Percentiles rank a stretch among this genome's conserved stretches.
These are phyloP conservation scores for Drosophila watanabei DNA, from an alignment of 1,140 invertebrate species.

Conservation along the genomic window DNA sequence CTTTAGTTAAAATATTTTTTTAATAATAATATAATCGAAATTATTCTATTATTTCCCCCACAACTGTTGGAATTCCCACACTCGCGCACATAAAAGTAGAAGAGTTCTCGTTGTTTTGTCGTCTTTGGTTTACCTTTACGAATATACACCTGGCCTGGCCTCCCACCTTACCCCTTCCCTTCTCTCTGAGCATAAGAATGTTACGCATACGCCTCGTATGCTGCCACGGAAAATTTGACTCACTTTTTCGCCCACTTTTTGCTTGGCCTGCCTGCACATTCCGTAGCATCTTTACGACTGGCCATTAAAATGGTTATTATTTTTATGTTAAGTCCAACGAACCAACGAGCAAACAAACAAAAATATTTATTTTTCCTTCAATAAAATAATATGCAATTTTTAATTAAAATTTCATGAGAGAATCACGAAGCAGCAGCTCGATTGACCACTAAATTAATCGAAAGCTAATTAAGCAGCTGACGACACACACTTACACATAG, in stretches of 20 bases:
- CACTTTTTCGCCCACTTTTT: slow-evolving; percentile 22
- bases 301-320: slow-evolving; percentile 23
- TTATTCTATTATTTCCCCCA: neutral
- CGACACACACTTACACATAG: slow-evolving; percentile 37
- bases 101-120: slow-evolving; percentile 52
- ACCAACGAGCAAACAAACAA: slow-evolving; percentile 2
- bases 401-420: slow-evolving; percentile 43
- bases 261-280: slow-evolving; percentile 27
- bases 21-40: neutral
- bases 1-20: neutral
- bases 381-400: slow-evolving; percentile 6
- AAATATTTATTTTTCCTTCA: neutral
- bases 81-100: slow-evolving; percentile 27
- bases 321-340: slow-evolving; percentile 11
- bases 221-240: slow-evolving; percentile 34
- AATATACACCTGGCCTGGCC: slow-evolving; percentile 31
- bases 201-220: slow-evolving; percentile 53
- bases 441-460: slow-evolving; percentile 67
- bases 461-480: slow-evolving; percentile 81
- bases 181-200: slow-evolving; percentile 33
- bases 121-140: slow-evolving; percentile 49
- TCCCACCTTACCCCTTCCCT: slow-evolving; percentile 12
- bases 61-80: slow-evolving; percentile 33
- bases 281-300: slow-evolving; percentile 34
- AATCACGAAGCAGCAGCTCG: slow-evolving; percentile 30